phyloP scores from a whole-genome alignment of 2,113 vertebrate genomes.

The Callionymus lyra region DNA sequence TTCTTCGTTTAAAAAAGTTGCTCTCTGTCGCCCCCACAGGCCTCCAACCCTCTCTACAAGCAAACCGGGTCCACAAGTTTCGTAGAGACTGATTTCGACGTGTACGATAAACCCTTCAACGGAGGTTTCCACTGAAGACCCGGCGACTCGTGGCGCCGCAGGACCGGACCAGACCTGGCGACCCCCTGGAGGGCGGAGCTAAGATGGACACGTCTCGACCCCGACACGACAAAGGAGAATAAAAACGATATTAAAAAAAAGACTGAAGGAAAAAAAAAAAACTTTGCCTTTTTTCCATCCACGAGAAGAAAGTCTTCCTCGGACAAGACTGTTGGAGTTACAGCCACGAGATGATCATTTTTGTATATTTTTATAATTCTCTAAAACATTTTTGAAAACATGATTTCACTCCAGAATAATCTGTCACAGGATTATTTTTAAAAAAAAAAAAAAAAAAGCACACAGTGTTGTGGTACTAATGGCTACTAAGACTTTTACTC shows the following conservation, averaged over 20 bases:
- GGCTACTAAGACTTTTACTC: slow-evolving; percentile 41
- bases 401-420: too few relatives aligned
- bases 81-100: slow-evolving; percentile 78
- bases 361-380: slow-evolving; percentile 51
- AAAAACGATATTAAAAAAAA: slow-evolving; percentile 3
- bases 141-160: slow-evolving; percentile 41
- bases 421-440: background rate
- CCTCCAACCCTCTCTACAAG: slow-evolving; percentile 92
- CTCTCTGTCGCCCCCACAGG: slow-evolving; percentile 54
- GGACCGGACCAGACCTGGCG: slow-evolving; percentile 55
- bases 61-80: slow-evolving; percentile 80
- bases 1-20: too few relatives aligned
- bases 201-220: slow-evolving; percentile 9
- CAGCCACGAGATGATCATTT: slow-evolving; percentile 17
- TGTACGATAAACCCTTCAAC: slow-evolving; percentile 82
- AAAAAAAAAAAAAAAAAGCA: slow-evolving; percentile 6
- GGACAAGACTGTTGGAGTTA: too few relatives aligned
- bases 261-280: slow-evolving; percentile 8
- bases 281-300: background rate
- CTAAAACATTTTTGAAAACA: slow-evolving; percentile 12
- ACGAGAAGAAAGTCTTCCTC: background rate
- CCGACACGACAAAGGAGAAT: background rate
- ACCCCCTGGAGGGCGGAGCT: slow-evolving; percentile 14
- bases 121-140: slow-evolving; percentile 80
- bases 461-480: slow-evolving; percentile 20